These are phyloP conservation scores for Geodia barretti DNA, from an alignment of 37 sponge, comb jelly and placozoan genomes.

Conservation along the genomic window DNA sequence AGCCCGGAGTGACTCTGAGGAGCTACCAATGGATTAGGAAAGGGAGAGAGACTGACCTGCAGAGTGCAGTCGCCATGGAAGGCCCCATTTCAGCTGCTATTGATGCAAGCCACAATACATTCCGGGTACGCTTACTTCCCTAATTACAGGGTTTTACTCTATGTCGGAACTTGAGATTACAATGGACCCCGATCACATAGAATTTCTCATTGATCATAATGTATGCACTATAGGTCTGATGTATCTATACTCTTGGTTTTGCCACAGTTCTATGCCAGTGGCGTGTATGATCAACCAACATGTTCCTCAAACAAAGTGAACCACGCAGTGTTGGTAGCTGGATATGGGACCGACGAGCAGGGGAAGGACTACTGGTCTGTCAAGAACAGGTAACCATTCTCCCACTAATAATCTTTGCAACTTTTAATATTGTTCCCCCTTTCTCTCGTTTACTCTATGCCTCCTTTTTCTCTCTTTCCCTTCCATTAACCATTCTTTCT, in stretches of 20 bases:
- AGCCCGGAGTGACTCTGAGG: constrained; percentile 28
- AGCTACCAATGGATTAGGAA: constrained; percentile 29
- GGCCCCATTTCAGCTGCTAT: constrained; percentile 88
- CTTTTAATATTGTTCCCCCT: no score
- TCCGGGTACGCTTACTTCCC: constrained; percentile 45
- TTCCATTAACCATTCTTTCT: no score
- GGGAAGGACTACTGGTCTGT: constrained; percentile 77
- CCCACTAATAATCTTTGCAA: not conserved
- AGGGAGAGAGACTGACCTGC: constrained; percentile 68
- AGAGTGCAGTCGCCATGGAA: constrained; percentile 74
- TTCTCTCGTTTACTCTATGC: no score
- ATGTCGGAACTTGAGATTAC: no score
- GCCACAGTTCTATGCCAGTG: constrained; percentile 66
- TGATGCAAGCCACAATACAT: constrained; percentile 74
- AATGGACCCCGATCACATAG: no score
- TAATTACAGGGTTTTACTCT: no score
- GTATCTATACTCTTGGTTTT: no score
- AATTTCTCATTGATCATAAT: no score
- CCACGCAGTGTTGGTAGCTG: constrained; percentile 82
- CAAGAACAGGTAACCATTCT: constrained; percentile 70
- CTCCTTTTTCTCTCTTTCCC: no score
- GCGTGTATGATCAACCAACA: constrained; percentile 74
- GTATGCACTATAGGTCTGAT: no score
- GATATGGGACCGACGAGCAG: constrained; percentile 68
- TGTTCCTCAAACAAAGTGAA: constrained; percentile 71